Evolutionary conservation across 2,888 invertebrate genomes (phyloP).

Genomic region (Antheraea assamensis): DNA sequence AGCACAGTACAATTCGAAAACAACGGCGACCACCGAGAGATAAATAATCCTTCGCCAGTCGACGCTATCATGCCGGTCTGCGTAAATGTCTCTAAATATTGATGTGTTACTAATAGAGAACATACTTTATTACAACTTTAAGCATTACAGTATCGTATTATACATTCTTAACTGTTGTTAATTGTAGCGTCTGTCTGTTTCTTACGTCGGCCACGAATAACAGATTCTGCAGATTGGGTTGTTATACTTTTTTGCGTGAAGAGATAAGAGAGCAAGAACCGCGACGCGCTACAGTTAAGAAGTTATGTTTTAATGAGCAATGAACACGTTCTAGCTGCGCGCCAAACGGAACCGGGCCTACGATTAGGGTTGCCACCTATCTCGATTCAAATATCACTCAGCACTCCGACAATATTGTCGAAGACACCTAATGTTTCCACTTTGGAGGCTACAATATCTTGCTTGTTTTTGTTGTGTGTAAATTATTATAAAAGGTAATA

Average conservation of each 20-base stretch:
- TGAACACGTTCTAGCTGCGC: constrained; percentile 47
- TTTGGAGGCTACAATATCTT: neutral
- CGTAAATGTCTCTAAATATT: too few species aligned
- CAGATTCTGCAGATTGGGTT: constrained; percentile 5
- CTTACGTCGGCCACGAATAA: neutral
- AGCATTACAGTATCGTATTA: neutral
- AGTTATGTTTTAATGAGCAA: constrained; percentile 53
- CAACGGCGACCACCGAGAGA: too few species aligned
- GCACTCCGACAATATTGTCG: neutral
- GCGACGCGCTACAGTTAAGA: constrained; percentile 65
- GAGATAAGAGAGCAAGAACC: constrained; percentile 46
- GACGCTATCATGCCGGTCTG: too few species aligned
- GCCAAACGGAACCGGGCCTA: constrained; percentile 44
- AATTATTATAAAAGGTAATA: too few species aligned
- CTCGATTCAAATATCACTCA: neutral
- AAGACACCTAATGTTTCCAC: neutral
- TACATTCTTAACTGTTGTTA: constrained; percentile 10
- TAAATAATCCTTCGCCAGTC: too few species aligned
- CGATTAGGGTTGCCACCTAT: constrained; percentile 7
- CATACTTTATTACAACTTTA: neutral
- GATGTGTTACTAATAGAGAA: too few species aligned
- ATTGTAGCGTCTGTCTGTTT: constrained; percentile 14
- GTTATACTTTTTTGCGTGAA: constrained; percentile 21
- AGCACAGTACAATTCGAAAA: too few species aligned
- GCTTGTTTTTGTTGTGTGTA: neutral